These are phyloP conservation scores for Coptodon rendalli DNA, from an alignment of 2,113 vertebrate genomes.

Conservation along the genomic window DNA sequence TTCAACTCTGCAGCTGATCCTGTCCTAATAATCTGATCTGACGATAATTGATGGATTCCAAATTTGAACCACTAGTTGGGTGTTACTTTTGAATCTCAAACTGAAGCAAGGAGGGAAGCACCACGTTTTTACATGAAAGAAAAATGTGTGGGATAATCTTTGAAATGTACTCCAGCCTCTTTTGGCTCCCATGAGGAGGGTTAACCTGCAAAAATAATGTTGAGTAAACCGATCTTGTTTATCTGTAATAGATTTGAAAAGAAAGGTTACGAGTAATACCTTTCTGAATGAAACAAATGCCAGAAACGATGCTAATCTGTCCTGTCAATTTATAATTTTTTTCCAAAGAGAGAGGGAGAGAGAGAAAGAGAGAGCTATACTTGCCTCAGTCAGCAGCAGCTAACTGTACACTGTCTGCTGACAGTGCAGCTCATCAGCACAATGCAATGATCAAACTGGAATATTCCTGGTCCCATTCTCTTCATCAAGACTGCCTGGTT, in stretches of 20 bases:
- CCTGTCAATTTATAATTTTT: not conserved
- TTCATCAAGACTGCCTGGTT: conserved; percentile 30
- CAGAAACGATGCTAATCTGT: not conserved
- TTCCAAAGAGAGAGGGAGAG: not conserved
- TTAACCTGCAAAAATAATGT: not conserved
- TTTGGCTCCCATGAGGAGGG: not conserved
- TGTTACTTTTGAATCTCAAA: not conserved
- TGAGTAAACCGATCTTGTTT: not conserved
- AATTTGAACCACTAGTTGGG: not conserved
- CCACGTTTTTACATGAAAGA: not conserved
- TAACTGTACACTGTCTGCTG: conserved; percentile 24
- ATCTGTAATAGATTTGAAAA: not conserved
- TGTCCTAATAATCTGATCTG: not conserved
- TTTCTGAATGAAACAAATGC: not conserved
- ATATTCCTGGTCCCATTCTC: conserved; percentile 28
- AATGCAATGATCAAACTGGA: conserved; percentile 19
- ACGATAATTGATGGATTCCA: not conserved
- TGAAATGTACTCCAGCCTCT: not conserved
- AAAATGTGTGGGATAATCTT: not conserved
- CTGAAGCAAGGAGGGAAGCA: not conserved
- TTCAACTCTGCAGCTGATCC: not conserved
- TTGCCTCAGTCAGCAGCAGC: conserved; percentile 17
- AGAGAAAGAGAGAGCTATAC: not conserved
- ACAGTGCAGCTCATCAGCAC: conserved; percentile 28
- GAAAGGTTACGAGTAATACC: not conserved